Evolutionary conservation across 2,797 vertebrate species (phyloP), one percentile per base, ranked within the genome.

Genomic region (Epinephelus malabaricus): DNA sequence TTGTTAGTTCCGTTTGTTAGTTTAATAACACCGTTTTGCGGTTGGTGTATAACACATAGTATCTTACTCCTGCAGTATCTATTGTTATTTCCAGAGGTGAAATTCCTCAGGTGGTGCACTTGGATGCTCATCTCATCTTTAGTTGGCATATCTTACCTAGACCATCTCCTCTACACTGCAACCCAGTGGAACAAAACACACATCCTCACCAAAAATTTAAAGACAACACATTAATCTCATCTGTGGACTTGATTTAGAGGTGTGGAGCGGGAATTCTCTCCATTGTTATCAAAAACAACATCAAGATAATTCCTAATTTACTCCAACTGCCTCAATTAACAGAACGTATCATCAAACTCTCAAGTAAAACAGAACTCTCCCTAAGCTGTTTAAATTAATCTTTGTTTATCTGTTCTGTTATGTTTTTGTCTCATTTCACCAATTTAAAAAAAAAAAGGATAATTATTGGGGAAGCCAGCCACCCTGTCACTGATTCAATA

Each of bases 401-500:
- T 64, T 47, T 73, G 30, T 50, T 66, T 56, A 63, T 19, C 15
- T 19, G 5, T 2, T 40, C 25, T 61, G 47, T n/a, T 59, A n/a
- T 30, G 19, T 49, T 58, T 56, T 46, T 40, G 23, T 69, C 17
- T 53, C 0, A 14, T 65, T 71, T 70, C 6, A 73, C 6, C 34
- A 15, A 4, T 66, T 63, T 23, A 64, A 58, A 64, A 58, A 50
- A 23, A n/a, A 38, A 69, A 67, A 46, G 12, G 5, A 55, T 43
- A 34, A 11, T 60, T 60, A 82, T 60, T 51, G 17, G 25, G 61
- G 25, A 17, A 61, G 40, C 18, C 14, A 50, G 65, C 34, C 19
- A 49, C 12, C 60, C 64, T 58, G 12, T 54, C 50, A 49, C 50
- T 19, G 27, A 73, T 81, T 73, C 46, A 67, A 43, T 70, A 58